Evolutionary conservation across 2,797 vertebrate genomes (phyloP).

Genomic region (Mallotus villosus): DNA sequence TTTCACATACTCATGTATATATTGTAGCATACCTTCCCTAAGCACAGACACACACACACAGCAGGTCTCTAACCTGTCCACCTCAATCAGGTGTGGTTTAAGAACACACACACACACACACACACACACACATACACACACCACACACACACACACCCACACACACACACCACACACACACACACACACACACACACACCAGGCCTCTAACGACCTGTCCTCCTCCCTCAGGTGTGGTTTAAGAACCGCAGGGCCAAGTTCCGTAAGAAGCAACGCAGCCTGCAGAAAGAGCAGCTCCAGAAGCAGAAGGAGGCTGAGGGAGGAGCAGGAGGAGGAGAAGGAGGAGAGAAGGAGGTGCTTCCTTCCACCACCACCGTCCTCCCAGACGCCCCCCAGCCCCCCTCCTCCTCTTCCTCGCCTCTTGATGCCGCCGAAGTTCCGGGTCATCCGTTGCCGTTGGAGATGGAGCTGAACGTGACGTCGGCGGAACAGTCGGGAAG

Average conservation of each 20-base stretch:
- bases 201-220: background rate
- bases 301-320: slow-evolving; percentile 89
- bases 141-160: too few relatives aligned
- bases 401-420: slow-evolving; percentile 75
- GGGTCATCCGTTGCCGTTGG: slow-evolving; percentile 66
- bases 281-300: slow-evolving; percentile 97
- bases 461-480: slow-evolving; percentile 89
- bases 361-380: slow-evolving; percentile 61
- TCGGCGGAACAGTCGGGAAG: slow-evolving; percentile 92
- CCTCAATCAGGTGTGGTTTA: slow-evolving; percentile 91
- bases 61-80: background rate
- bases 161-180: too few relatives aligned
- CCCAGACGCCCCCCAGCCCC: slow-evolving; percentile 73
- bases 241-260: slow-evolving; percentile 98
- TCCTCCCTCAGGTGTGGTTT: slow-evolving; percentile 90
- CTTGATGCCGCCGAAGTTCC: slow-evolving; percentile 75
- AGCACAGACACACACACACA: slow-evolving; percentile 4
- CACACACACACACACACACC: slow-evolving; percentile 3
- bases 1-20: background rate
- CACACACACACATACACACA: too few relatives aligned
- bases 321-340: slow-evolving; percentile 80
- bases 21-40: background rate
- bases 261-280: slow-evolving; percentile 97
- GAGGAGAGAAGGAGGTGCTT: slow-evolving; percentile 76
- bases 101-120: too few relatives aligned